These are phyloP conservation scores for Lagria hirta DNA, from an alignment of 2,888 invertebrate species.

Conservation along the genomic window DNA sequence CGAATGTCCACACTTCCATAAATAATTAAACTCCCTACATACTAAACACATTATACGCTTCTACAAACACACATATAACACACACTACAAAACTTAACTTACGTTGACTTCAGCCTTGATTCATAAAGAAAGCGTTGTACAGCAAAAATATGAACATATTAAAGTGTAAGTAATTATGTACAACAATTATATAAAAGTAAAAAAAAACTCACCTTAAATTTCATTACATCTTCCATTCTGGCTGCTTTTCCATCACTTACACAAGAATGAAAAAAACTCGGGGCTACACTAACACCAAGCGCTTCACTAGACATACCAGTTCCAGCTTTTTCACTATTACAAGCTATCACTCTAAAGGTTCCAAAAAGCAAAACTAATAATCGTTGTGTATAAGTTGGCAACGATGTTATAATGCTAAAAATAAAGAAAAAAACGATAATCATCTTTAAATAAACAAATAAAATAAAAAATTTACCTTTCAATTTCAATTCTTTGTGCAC, in stretches of 20 bases:
- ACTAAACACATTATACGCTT: too few relatives aligned
- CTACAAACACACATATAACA: slow-evolving; percentile 4
- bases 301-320: slow-evolving; percentile 96
- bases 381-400: slow-evolving; percentile 89
- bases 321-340: slow-evolving; percentile 84
- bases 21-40: too few relatives aligned
- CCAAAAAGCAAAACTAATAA: slow-evolving; percentile 93
- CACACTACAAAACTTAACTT: slow-evolving; percentile 55
- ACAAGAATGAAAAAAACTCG: slow-evolving; percentile 95
- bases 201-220: slow-evolving; percentile 86
- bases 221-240: slow-evolving; percentile 92
- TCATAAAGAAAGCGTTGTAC: slow-evolving; percentile 55
- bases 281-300: slow-evolving; percentile 91
- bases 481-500: slow-evolving; percentile 88
- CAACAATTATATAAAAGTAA: neutral
- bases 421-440: slow-evolving; percentile 14
- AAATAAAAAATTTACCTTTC: slow-evolving; percentile 68
- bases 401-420: slow-evolving; percentile 78
- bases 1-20: neutral
- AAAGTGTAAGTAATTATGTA: slow-evolving; percentile 10
- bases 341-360: slow-evolving; percentile 93
- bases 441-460: slow-evolving; percentile 1
- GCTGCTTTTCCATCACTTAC: slow-evolving; percentile 93
- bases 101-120: slow-evolving; percentile 73
- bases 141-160: slow-evolving; percentile 46